A percentile compares a stretch with the other conserved stretches of the same genome.
Conservation (phyloP, 2,113 vertebrate species). For the Micromys minutus region DNA sequence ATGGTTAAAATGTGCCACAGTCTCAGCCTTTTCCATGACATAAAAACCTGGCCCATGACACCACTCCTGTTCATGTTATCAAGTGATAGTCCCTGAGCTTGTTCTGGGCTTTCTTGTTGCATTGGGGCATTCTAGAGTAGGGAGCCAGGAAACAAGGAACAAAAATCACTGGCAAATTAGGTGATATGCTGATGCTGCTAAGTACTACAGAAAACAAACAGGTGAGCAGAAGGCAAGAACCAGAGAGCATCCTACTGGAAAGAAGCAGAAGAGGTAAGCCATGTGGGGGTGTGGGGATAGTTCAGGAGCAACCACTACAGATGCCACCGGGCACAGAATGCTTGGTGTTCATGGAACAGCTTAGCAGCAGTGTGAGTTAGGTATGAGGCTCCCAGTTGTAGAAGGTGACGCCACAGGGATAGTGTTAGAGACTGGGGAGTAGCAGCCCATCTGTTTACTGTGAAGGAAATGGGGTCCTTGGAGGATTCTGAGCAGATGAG, state of each 20-base stretch:
- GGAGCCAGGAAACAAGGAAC: not conserved
- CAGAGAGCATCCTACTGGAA: not conserved
- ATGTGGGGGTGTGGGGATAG: fast-evolving
- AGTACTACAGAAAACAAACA: not conserved
- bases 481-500: not conserved
- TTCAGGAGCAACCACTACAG: not conserved
- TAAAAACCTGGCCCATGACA: not conserved
- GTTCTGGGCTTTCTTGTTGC: not conserved
- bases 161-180: not conserved
- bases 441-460: not conserved
- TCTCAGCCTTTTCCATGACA: not conserved
- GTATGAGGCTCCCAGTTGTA: not conserved
- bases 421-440: not conserved
- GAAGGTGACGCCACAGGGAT: not conserved
- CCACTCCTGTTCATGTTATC: not conserved
- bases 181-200: not conserved
- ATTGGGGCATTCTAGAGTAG: not conserved
- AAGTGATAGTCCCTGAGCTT: not conserved
- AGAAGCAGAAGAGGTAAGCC: not conserved
- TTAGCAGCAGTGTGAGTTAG: not conserved
- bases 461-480: not conserved
- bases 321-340: not conserved
- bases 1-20: not conserved
- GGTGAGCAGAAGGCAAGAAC: not conserved
- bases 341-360: fast-evolving